These are phyloP conservation scores for Perizoma flavofasciatum DNA, from an alignment of 2,888 invertebrate genomes.

Conservation along the genomic window DNA sequence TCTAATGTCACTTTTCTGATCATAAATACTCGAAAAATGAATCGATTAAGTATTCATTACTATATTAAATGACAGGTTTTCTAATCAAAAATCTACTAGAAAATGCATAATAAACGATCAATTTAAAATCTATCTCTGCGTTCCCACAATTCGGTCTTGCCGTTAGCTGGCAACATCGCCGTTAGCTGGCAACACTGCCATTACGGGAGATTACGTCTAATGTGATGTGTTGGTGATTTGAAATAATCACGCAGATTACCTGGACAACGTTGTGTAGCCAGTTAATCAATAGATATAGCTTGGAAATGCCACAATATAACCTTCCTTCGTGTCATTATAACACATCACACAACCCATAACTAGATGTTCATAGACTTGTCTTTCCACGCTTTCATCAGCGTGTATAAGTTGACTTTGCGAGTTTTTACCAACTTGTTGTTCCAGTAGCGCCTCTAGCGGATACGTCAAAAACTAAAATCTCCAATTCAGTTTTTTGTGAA, in stretches of 20 bases:
- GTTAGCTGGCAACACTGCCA: slow-evolving; percentile 68
- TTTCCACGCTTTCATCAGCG: too few relatives aligned
- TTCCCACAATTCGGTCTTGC: slow-evolving; percentile 61
- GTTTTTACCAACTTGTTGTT: too few relatives aligned
- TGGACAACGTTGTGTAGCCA: slow-evolving; percentile 52
- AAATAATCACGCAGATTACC: slow-evolving; percentile 80
- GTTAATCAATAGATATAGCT: slow-evolving; percentile 63
- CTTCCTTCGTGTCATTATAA: background rate
- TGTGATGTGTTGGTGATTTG: slow-evolving; percentile 79
- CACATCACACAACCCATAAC: background rate
- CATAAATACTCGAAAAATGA: slow-evolving; percentile 1
- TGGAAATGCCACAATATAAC: background rate
- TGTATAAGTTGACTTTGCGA: too few relatives aligned
- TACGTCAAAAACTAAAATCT: too few relatives aligned
- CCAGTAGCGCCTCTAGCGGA: too few relatives aligned
- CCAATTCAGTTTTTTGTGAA: too few relatives aligned
- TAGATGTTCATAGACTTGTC: too few relatives aligned
- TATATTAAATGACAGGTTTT: slow-evolving; percentile 1
- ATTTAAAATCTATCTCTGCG: slow-evolving; percentile 43
- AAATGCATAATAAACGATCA: slow-evolving; percentile 31
- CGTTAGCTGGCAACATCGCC: slow-evolving; percentile 52
- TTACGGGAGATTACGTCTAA: slow-evolving; percentile 78
- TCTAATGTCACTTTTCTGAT: background rate
- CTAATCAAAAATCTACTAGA: slow-evolving; percentile 19
- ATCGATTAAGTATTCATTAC: slow-evolving; percentile 15